A percentile compares a stretch with the other conserved stretches of the same genome.
These are phyloP conservation scores for Lithodes maja DNA, from an alignment of 2,888 invertebrate species.

Conservation along the genomic window DNA sequence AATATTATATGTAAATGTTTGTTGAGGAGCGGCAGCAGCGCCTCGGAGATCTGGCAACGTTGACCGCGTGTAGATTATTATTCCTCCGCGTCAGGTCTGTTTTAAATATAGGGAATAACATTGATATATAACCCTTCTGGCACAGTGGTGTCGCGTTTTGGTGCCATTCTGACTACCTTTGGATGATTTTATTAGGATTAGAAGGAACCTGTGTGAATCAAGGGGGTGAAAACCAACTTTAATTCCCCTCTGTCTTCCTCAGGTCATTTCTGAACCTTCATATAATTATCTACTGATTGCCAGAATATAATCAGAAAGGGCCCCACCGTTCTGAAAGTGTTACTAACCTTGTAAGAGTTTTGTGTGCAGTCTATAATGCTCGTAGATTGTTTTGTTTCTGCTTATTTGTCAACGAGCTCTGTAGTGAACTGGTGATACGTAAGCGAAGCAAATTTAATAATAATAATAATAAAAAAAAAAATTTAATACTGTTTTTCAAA, in stretches of 20 bases:
- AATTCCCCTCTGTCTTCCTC: too few relatives aligned
- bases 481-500: conserved; percentile 37
- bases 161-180: too few relatives aligned
- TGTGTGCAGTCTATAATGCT: conserved; percentile 49
- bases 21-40: not conserved
- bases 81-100: conserved; percentile 6
- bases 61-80: not conserved
- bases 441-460: not conserved
- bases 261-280: too few relatives aligned
- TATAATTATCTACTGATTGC: too few relatives aligned
- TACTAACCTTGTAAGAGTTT: conserved; percentile 43
- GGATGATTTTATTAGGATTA: too few relatives aligned
- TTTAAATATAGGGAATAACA: not conserved
- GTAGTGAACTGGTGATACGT: conserved; percentile 51
- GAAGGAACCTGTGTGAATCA: too few relatives aligned
- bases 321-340: too few relatives aligned
- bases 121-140: not conserved
- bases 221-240: too few relatives aligned
- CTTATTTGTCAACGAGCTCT: conserved; percentile 50
- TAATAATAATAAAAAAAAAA: conserved; percentile 10
- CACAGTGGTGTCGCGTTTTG: too few relatives aligned
- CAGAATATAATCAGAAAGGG: too few relatives aligned
- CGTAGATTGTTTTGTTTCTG: conserved; percentile 52
- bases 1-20: not conserved
- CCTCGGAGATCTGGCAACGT: not conserved